Percentiles rank a stretch among this genome's conserved stretches.
Evolutionary conservation across 2,113 vertebrate species (phyloP).

Genomic region (Morone saxatilis): DNA sequence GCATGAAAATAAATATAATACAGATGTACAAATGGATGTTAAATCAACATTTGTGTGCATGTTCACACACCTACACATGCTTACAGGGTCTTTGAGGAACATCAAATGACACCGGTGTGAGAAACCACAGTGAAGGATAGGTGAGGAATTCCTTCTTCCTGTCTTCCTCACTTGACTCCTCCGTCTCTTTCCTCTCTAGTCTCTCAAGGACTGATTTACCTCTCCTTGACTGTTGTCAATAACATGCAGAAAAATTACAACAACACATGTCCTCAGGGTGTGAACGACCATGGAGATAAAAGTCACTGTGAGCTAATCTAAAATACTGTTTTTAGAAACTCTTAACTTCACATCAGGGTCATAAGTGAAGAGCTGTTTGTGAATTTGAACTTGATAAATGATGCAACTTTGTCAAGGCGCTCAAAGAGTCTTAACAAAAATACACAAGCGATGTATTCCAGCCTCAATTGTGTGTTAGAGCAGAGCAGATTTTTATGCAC

Average conservation of each 20-base stretch:
- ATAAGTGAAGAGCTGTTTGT: neutral
- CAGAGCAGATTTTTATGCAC: constrained; percentile 11
- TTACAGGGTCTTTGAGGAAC: constrained; percentile 23
- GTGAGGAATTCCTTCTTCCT: constrained; percentile 65
- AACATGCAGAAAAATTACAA: constrained; percentile 32
- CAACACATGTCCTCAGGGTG: neutral
- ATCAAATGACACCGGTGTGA: constrained; percentile 52
- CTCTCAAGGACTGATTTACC: constrained; percentile 1
- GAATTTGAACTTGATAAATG: constrained; percentile 5
- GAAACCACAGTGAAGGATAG: constrained; percentile 53
- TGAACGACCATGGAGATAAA: constrained; percentile 30
- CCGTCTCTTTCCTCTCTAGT: neutral
- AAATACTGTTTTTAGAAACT: constrained; percentile 21
- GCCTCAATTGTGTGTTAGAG: neutral
- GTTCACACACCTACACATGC: constrained; percentile 11
- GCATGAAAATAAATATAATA: constrained; percentile 27
- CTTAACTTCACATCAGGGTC: constrained; percentile 1
- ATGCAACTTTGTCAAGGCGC: neutral
- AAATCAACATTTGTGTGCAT: constrained; percentile 20
- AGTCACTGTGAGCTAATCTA: constrained; percentile 7
- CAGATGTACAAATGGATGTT: constrained; percentile 4
- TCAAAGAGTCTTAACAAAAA: constrained; percentile 23
- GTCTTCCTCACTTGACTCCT: constrained; percentile 23
- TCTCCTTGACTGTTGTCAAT: neutral
- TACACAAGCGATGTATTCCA: neutral